phyloP scores from a whole-genome alignment of 2,113 vertebrate genomes.

The Strigops habroptila region DNA sequence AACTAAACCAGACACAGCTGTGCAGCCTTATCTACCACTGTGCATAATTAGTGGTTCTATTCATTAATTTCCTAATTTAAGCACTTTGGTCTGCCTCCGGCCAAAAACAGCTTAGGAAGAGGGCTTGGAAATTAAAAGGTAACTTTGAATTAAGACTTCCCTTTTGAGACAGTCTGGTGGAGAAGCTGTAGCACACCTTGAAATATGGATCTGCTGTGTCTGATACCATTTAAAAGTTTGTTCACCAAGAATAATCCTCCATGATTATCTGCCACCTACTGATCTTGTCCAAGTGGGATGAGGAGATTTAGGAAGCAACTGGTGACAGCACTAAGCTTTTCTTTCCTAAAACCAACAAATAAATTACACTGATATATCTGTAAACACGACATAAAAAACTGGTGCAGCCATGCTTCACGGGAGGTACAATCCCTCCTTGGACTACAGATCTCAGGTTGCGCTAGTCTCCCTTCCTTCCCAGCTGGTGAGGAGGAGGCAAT shows the following conservation, averaged over 20 bases:
- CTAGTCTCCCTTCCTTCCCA: neutral
- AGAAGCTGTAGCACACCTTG: neutral
- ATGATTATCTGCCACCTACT: neutral
- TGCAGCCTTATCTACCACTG: neutral
- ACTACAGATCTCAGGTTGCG: neutral
- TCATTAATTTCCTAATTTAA: conserved; percentile 18
- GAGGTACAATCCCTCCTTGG: neutral
- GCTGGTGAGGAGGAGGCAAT: neutral
- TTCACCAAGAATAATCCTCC: neutral
- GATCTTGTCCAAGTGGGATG: neutral
- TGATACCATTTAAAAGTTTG: neutral
- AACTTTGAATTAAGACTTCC: neutral
- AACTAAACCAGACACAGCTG: neutral
- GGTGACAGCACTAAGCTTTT: neutral
- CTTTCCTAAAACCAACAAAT: neutral
- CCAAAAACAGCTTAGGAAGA: neutral
- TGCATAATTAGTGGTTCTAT: neutral
- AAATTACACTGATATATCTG: neutral
- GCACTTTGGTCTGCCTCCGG: neutral
- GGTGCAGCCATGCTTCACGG: neutral
- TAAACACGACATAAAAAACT: neutral
- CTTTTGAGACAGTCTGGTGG: neutral
- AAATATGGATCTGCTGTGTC: neutral
- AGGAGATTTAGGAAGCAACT: neutral
- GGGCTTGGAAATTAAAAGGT: neutral